Conservation (phyloP, 2,797 vertebrate genomes). For the Pteronotus mesoamericanus region DNA sequence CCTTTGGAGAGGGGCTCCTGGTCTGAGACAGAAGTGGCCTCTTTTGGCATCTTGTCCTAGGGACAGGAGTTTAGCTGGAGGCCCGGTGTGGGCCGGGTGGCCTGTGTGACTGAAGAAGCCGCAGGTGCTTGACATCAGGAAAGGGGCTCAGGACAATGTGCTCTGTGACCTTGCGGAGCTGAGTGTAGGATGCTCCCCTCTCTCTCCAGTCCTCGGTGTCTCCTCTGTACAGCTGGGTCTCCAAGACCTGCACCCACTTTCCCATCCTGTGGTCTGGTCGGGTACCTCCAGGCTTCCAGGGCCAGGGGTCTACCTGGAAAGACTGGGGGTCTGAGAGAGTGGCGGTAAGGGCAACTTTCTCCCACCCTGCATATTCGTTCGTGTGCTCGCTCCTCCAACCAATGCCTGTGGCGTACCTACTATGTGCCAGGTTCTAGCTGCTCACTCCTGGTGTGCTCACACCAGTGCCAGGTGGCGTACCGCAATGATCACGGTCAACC, state of each 20-base stretch:
- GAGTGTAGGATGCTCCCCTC: no score
- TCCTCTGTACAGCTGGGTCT: neutral
- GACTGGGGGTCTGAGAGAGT: rapidly evolving
- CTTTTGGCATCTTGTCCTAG: neutral
- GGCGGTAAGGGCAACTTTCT: neutral
- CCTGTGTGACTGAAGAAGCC: neutral
- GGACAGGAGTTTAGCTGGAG: neutral
- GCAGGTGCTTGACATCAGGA: neutral
- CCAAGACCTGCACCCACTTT: neutral
- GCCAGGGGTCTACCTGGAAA: neutral
- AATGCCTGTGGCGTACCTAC: neutral
- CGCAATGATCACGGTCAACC: neutral
- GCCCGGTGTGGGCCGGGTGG: rapidly evolving
- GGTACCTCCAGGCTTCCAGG: neutral
- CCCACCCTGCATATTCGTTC: neutral
- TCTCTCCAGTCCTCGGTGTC: neutral
- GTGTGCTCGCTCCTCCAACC: neutral
- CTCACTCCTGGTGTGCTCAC: no score
- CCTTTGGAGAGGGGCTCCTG: neutral
- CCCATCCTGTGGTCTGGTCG: rapidly evolving
- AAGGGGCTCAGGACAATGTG: neutral
- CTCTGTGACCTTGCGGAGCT: neutral
- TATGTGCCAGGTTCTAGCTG: neutral
- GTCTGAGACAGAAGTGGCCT: neutral
- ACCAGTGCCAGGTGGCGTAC: no score